These are phyloP conservation scores for Epirrhoe alternata DNA, from an alignment of 2,888 invertebrate genomes.

Conservation along the genomic window DNA sequence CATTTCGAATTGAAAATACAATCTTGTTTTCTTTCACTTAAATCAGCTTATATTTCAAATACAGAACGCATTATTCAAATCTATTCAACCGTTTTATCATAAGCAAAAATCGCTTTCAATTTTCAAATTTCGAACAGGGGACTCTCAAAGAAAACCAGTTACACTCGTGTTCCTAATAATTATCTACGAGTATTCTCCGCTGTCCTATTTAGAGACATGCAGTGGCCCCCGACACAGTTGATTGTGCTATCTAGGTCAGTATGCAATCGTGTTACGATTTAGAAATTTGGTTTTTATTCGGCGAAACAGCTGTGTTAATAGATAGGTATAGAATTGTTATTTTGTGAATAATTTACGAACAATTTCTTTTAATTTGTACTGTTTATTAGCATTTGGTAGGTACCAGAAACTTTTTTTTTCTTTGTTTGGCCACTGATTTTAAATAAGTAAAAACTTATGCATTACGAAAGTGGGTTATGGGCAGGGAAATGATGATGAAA, in stretches of 20 bases:
- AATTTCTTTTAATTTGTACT: too few species aligned
- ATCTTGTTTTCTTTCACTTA: neutral
- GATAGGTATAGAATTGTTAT: neutral
- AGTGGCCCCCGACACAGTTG: conserved; percentile 47
- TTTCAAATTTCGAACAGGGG: neutral
- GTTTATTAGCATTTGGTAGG: too few species aligned
- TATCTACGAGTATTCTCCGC: conserved; percentile 25
- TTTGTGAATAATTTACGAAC: too few species aligned
- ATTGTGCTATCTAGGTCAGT: conserved; percentile 32
- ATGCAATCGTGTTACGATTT: conserved; percentile 30
- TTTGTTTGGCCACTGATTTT: too few species aligned
- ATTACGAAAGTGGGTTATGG: too few species aligned
- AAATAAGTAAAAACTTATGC: too few species aligned
- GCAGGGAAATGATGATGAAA: too few species aligned
- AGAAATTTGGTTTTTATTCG: conserved; percentile 21
- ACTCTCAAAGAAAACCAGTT: conserved; percentile 4
- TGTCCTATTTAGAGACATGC: conserved; percentile 53
- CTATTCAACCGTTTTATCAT: neutral
- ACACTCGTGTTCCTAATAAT: conserved; percentile 2
- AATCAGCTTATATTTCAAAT: neutral
- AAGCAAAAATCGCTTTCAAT: neutral
- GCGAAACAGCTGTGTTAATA: conserved; percentile 4
- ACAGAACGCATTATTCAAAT: neutral
- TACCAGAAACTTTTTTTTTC: too few species aligned
- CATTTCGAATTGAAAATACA: neutral